Base-by-base conservation (phyloP, 2,888 invertebrate species). In the Neoscelio sp. region DNA sequence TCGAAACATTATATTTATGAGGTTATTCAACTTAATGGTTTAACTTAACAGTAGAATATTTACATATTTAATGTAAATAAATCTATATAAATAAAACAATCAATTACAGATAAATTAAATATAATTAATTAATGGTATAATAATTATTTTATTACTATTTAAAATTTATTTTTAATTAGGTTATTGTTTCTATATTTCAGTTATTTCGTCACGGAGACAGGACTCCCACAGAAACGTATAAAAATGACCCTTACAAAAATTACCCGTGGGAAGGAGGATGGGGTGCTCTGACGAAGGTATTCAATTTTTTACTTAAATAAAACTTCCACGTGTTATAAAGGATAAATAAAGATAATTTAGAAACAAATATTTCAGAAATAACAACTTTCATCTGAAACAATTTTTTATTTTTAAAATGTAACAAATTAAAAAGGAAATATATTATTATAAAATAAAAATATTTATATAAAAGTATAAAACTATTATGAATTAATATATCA, bases 181-280 rank as follows among this genome's bases (percentile, higher is more conserved):
- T n/a, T 40, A 12, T 23, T 33, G 13, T 12, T n/a, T 44, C 18
- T 26, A n/a, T 40, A n/a, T 80, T 88, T 1, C 89, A 96, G 95
- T 85, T 96, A 74, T 96, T 95, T 88, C 93, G 97, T 3, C 97
- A 97, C 92, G 97, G 97, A 4, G 96, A 96, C 80, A 92, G 96
- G 84, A 94, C 95, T 68, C 98, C 98, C 0, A 93, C 94, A 2
- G 89, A 91, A 17, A 93, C 94, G 1, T 98, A 96, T 88, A 94
- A 95, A 8, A 96, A 94, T 85, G 97, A 98, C 91, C 96, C 96
- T 0, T 93, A 96, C 87, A 92, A 92, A 75, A 92, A 94, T 78
- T 93, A 94, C 84, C 92, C 93, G 58, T 98, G 97, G 97, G 94
- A 95, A 2, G 95, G 94, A 83, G 98, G 97, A 42, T 93, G 93